These are phyloP conservation scores for Carabus problematicus DNA, from an alignment of 2,888 invertebrate genomes.

Conservation along the genomic window DNA sequence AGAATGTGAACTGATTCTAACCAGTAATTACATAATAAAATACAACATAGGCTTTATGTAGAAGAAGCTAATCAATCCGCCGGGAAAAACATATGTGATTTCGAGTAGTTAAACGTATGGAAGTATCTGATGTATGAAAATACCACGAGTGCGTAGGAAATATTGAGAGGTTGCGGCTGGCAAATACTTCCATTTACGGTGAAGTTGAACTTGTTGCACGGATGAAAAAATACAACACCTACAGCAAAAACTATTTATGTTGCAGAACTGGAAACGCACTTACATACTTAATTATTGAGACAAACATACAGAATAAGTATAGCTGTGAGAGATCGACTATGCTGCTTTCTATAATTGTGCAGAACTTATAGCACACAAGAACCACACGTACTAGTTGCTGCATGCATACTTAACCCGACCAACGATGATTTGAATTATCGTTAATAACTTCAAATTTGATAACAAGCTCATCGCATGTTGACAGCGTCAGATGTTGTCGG, in stretches of 20 bases:
- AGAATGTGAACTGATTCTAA: too few species aligned
- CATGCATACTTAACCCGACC: background rate
- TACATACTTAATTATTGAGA: constrained; percentile 22
- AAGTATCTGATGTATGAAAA: background rate
- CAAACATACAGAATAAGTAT: background rate
- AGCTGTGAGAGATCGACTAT: background rate
- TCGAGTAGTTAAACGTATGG: too few species aligned
- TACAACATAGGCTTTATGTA: too few species aligned
- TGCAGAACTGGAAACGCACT: constrained; percentile 26
- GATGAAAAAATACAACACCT: constrained; percentile 32
- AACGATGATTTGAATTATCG: constrained; percentile 8
- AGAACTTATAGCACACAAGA: too few species aligned
- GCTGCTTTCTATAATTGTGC: too few species aligned
- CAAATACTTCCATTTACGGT: constrained; percentile 13
- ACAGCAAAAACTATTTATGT: constrained; percentile 38
- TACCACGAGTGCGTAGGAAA: background rate
- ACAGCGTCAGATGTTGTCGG: background rate
- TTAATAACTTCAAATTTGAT: constrained; percentile 13
- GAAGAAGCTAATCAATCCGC: too few species aligned
- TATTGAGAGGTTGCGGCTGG: constrained; percentile 5
- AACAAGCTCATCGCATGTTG: constrained; percentile 11
- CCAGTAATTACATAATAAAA: too few species aligned
- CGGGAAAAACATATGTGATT: too few species aligned
- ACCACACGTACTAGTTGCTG: too few species aligned
- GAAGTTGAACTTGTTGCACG: constrained; percentile 7